Conservation (phyloP, 92 coral and sea anemone genomes). For the Porites evermanni region DNA sequence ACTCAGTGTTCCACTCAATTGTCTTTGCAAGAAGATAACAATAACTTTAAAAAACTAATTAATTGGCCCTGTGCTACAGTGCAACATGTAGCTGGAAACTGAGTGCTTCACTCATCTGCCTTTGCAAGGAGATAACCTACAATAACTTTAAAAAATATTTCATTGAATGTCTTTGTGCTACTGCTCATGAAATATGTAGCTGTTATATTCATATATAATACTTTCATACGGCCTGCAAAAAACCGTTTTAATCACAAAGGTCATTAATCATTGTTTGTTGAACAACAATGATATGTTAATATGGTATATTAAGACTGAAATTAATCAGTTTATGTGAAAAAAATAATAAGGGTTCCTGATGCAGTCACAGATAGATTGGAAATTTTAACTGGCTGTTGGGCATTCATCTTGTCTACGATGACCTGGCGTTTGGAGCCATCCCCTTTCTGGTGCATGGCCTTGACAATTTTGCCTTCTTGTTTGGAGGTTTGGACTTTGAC, state of each 20-base stretch:
- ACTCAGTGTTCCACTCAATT: constrained; percentile 11
- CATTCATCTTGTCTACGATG: neutral
- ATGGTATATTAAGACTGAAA: constrained; percentile 23
- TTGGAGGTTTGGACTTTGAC: constrained; percentile 4
- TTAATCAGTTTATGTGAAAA: constrained; percentile 31
- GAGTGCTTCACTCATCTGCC: constrained; percentile 1
- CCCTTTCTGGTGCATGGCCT: constrained; percentile 31
- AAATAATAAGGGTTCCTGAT: constrained; percentile 10
- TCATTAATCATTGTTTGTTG: constrained; percentile 25
- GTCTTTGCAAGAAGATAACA: neutral
- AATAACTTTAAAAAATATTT: constrained; percentile 26
- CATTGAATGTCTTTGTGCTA: constrained; percentile 33
- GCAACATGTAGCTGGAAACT: no score
- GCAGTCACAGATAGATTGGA: no score
- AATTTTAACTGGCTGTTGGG: no score
- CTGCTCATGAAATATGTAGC: constrained; percentile 29
- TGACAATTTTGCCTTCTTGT: constrained; percentile 16
- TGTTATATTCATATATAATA: constrained; percentile 25
- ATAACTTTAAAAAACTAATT: neutral
- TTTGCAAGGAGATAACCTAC: constrained; percentile 31
- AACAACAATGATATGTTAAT: constrained; percentile 28
- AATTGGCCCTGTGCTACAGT: no score
- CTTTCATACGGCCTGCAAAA: neutral
- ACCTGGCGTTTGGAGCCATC: constrained; percentile 17
- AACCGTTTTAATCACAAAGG: constrained; percentile 26